A percentile compares a stretch with the other conserved stretches of the same genome.
Evolutionary conservation across 2,113 vertebrate species (phyloP).

Genomic region (Calypte anna): DNA sequence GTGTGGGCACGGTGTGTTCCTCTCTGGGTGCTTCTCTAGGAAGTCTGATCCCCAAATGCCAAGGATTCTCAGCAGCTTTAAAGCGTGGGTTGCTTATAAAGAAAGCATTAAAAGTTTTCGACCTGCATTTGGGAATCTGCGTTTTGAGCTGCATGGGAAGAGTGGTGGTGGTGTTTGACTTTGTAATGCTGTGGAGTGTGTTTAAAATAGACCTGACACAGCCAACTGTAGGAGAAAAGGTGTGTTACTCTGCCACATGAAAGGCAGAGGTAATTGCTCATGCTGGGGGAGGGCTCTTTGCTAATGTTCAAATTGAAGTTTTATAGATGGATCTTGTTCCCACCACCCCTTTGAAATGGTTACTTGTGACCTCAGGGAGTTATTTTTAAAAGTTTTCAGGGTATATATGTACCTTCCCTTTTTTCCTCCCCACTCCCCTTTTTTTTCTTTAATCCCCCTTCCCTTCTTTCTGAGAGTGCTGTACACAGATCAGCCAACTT

Average conservation of each 20-base stretch:
- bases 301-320: conserved; percentile 25
- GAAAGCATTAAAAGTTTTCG: not conserved
- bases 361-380: conserved; percentile 5
- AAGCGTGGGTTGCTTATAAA: not conserved
- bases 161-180: not conserved
- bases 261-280: conserved; percentile 3
- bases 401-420: not conserved
- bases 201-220: conserved; percentile 19
- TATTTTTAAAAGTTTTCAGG: conserved; percentile 10
- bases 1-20: too few species aligned
- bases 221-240: not conserved
- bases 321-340: conserved; percentile 33
- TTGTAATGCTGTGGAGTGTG: not conserved
- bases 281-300: not conserved
- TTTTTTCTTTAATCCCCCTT: not conserved
- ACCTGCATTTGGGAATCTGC: not conserved
- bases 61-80: not conserved
- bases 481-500: not conserved
- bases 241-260: conserved; percentile 44
- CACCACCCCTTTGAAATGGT: conserved; percentile 48
- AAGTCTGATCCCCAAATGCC: accelerated
- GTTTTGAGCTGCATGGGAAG: not conserved
- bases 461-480: not conserved
- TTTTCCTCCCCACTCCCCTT: not conserved
- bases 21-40: not conserved